Evolutionary conservation across 2,888 invertebrate genomes (phyloP), one percentile per base, ranked within the genome.

Genomic region (Scaptomyza cyrtandrae): DNA sequence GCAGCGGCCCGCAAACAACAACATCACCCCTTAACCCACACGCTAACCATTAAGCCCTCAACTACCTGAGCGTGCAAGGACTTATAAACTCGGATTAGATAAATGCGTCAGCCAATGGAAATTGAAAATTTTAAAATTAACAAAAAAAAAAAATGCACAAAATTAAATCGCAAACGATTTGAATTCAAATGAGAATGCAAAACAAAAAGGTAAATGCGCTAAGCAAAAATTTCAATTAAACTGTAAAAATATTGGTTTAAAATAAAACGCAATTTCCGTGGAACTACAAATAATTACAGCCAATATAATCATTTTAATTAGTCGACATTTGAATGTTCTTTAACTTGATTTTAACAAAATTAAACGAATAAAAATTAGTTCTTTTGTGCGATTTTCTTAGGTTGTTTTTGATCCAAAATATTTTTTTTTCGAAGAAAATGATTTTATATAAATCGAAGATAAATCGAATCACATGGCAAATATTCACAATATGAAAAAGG

Each of bases 171-270:
- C 16, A 3, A 7, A 1, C 33, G 27, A 49, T 24, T 33, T 11
- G 5, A 2, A 16, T 27, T 41, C 16, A 54, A 24, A 37, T 49
- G 10, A 10, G 33, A n/a, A n/a, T 3, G 14, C 14, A 10, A 35
- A 1, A 10, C n/a, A 13, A 29, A 29, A 4, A 13, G 1, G 16
- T 27, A 29, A 53, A 14, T 14, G 19, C 6, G 29, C 39, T 24
- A 10, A 16, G 16, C 29, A 10, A 33, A 27, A 24, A 73, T 77
- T 77, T 67, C 29, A 68, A 78, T 78, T 73, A 78, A 59, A 43
- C 24, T 56, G 55, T 6, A 33, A 13, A 64, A 75, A 75, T 73
- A 78, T 77, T 77, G 54, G 53, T 57, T 56, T 56, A 33, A 44
- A 53, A 43, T 44, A 19, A 45, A 10, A 19, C 6, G 43, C 27